Conservation (phyloP, 53 echinoderm and acorn worm genomes). For the Temnopleurus reevesii region DNA sequence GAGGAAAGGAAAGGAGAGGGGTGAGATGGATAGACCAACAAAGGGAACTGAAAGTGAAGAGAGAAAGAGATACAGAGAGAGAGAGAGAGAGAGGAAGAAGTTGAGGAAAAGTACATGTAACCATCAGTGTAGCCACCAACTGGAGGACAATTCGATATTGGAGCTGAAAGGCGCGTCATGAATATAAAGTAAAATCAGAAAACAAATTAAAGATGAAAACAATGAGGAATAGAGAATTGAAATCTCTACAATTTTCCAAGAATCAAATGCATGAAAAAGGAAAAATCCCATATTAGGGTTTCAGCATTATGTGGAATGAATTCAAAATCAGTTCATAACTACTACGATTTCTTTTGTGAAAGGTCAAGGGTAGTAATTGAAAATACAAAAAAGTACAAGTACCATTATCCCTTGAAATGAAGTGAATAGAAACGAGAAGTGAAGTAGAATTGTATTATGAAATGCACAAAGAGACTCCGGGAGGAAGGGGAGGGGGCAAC, state of each 20-base stretch:
- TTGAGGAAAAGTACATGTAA: background rate
- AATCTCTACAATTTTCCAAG: background rate
- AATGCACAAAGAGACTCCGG: background rate
- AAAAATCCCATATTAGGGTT: background rate
- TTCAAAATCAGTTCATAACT: background rate
- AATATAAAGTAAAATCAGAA: too few relatives aligned
- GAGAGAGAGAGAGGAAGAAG: background rate
- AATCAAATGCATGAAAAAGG: background rate
- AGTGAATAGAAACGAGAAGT: background rate
- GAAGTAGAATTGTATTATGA: background rate
- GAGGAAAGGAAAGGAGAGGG: background rate
- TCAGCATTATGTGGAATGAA: background rate
- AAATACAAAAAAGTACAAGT: constrained; percentile 17
- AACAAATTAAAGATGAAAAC: background rate
- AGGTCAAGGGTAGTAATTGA: constrained; percentile 14
- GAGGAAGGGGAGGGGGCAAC: background rate
- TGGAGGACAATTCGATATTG: background rate
- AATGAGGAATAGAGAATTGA: background rate
- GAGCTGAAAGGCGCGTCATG: background rate
- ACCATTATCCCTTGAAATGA: constrained; percentile 25
- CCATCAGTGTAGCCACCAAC: too few relatives aligned
- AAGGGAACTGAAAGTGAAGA: too few relatives aligned
- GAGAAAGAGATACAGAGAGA: background rate
- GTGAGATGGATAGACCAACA: background rate
- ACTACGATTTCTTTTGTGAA: background rate